Base-by-base conservation (phyloP, 2,113 vertebrate species). In the Siphamia tubifer region DNA sequence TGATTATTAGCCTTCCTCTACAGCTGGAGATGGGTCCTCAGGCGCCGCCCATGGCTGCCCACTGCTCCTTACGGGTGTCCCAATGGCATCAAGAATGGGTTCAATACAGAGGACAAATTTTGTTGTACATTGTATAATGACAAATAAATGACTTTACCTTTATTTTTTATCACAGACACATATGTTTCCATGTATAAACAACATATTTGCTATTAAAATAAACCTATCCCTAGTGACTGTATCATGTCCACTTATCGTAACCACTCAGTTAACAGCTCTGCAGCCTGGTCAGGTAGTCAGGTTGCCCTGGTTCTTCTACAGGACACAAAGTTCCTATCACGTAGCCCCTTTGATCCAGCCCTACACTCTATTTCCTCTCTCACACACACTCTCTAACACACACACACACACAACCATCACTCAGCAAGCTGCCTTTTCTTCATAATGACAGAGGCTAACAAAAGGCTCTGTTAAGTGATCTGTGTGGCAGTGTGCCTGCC, bases 381-480 rank as follows among this genome's bases (percentile, higher is more conserved):
- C 20, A 49, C 23, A 39, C 42, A 52, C 19, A 52, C 31, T 52
- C 32, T 20, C 42, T 19, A 21, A 43, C 54, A 57, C 28, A 32
- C 19, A n/a, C n/a, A 36, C 60, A 53, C 76, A 65, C 16, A 32
- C 28, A 54, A 1, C 36, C n/a, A 1, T 15, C 58, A 38, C 61
- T 31, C 30, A 77, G 53, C 44, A 36, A 63, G 47, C 48, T 67
- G 51, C 43, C 70, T 20, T 48, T 65, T 72, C 47, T 64, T 75
- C 43, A 71, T 63, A 67, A 54, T 60, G 72, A 80, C 73, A 49
- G 42, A 57, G 49, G 30, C 49, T 51, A 72, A 85, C 82, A 79
- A 81, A 79, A 83, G 89, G 60, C 78, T 34, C 38, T 68, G 78
- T 76, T 48, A 72, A 81, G 67, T 72, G 85, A 87, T 89, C 80